Conservation (phyloP, 2,888 invertebrate genomes). For the Ramazzottius varieornatus region DNA sequence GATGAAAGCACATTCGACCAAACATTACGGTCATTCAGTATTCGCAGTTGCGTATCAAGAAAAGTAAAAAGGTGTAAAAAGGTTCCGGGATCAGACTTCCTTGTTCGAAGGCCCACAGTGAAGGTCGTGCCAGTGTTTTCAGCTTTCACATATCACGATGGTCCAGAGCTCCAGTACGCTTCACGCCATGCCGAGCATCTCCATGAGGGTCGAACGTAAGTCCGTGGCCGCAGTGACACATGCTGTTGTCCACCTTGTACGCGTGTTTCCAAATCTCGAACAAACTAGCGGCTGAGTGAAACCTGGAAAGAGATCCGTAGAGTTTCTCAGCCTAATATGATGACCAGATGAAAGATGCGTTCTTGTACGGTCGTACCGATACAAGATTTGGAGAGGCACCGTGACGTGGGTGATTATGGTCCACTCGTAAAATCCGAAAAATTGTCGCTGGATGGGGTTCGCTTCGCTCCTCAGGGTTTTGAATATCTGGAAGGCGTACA, state of each 20-base stretch:
- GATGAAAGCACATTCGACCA: too few species aligned
- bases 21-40: too few species aligned
- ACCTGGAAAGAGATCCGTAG: not conserved
- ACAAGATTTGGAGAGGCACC: not conserved
- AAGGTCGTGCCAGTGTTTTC: too few species aligned
- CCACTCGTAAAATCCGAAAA: slow-evolving; percentile 2
- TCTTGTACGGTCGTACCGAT: not conserved
- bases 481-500: not conserved
- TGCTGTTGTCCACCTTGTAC: not conserved
- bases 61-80: too few species aligned
- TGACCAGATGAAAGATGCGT: not conserved
- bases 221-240: not conserved
- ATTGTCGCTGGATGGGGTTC: not conserved
- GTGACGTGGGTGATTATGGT: slow-evolving; percentile 2
- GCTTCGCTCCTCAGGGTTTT: slow-evolving; percentile 1
- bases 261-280: slow-evolving; percentile 1
- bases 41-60: too few species aligned
- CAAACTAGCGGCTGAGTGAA: not conserved
- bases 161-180: too few species aligned
- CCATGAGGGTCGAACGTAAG: too few species aligned
- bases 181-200: too few species aligned
- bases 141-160: too few species aligned
- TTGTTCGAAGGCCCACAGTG: too few species aligned
- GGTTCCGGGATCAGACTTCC: too few species aligned
- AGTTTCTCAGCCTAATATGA: not conserved